Conservation (phyloP, 1,140 invertebrate genomes). For the Saccostrea glomerata region DNA sequence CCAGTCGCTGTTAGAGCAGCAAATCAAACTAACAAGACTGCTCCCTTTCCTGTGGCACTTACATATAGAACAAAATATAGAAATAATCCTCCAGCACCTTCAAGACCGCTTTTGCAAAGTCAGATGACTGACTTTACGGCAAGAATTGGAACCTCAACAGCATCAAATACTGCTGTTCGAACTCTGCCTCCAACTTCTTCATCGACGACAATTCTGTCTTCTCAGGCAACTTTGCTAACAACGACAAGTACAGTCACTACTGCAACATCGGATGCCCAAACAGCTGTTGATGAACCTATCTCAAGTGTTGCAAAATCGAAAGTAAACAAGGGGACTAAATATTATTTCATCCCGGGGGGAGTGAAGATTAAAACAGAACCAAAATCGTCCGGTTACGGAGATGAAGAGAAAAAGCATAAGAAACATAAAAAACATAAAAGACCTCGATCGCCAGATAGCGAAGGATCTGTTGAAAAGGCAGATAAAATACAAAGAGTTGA, state of each 20-base stretch:
- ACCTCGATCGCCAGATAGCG: not conserved
- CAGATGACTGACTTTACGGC: not conserved
- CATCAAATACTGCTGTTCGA: not conserved
- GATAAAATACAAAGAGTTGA: not conserved
- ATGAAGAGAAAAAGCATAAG: slow-evolving; percentile 18
- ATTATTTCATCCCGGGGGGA: slow-evolving; percentile 38
- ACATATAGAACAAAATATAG: not conserved
- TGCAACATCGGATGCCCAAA: not conserved
- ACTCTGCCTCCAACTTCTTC: not conserved
- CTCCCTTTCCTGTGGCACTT: not conserved
- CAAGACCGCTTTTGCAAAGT: slow-evolving; percentile 3
- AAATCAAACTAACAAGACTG: not conserved
- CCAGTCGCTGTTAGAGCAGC: not conserved
- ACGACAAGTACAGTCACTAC: not conserved
- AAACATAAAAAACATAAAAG: slow-evolving; percentile 15
- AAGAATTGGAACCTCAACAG: not conserved
- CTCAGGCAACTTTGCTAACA: not conserved
- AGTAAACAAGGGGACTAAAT: slow-evolving; percentile 34
- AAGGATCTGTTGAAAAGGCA: not conserved
- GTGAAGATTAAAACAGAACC: slow-evolving; percentile 37
- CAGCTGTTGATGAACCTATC: slow-evolving; percentile 12
- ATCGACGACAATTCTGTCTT: not conserved
- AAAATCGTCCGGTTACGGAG: not conserved
- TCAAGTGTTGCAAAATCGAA: slow-evolving; percentile 39
- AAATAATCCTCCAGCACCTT: not conserved